Evolutionary conservation across 2,113 vertebrate genomes (phyloP).

Genomic region (Oreotragus oreotragus): DNA sequence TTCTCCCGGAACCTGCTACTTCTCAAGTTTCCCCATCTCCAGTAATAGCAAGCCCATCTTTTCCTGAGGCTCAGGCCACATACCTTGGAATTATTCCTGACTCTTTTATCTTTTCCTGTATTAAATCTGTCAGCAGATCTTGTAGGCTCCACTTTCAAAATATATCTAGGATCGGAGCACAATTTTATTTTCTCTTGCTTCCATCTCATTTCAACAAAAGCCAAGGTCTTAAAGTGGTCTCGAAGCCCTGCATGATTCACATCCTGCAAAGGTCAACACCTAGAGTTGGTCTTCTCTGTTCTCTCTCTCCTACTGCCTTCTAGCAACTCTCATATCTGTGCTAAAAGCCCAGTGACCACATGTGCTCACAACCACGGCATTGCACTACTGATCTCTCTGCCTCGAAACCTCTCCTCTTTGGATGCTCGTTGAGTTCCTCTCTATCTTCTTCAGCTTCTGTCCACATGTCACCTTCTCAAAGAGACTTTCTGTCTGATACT

Average conservation of each 20-base stretch:
- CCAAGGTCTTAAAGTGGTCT: background rate
- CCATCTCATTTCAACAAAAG: background rate
- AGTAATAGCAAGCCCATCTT: background rate
- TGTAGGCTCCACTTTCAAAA: background rate
- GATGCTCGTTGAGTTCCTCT: background rate
- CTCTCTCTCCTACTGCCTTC: background rate
- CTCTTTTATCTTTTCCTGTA: background rate
- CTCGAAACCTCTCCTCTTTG: background rate
- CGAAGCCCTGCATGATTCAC: background rate
- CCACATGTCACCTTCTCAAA: background rate
- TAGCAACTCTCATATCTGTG: background rate
- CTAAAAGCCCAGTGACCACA: accelerated
- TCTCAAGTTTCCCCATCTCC: background rate
- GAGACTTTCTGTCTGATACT: background rate
- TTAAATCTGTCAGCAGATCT: background rate
- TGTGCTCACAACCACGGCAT: background rate
- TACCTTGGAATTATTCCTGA: background rate
- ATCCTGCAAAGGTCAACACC: background rate
- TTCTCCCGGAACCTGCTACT: background rate
- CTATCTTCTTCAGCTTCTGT: background rate
- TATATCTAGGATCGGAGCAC: background rate
- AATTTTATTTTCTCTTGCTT: background rate
- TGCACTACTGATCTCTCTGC: background rate
- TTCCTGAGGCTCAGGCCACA: background rate
- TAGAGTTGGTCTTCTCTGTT: background rate